Evolutionary conservation across 2,888 invertebrate species (phyloP), one percentile per base, ranked within the genome.

Genomic region (Pheosia gnoma): DNA sequence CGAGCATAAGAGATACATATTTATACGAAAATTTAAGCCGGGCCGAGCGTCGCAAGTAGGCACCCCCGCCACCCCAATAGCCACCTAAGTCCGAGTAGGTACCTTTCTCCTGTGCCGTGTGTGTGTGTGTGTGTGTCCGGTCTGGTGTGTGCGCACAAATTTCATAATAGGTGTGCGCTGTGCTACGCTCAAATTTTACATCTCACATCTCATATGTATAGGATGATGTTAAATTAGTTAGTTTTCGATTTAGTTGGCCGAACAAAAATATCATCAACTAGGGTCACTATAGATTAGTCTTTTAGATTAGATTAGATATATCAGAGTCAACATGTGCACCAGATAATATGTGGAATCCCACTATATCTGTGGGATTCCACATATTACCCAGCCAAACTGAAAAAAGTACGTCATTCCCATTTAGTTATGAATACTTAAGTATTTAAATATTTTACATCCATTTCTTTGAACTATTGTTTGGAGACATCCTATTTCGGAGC

Each of bases 151-250:
- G 90, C 85, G 88, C 83, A 84, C 85, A 86, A 88, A 89, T 90
- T 89, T 90, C 90, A 91, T 91, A 91, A 90, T 91, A 92, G 91
- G 89, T 91, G 90, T 87, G 84, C 87, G 87, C 78, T 86, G 84
- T 86, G 83, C 87, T 89, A 86, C 83, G 87, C 85, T 90, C 91
- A 90, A 92, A 93, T 93, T 93, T 93, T 91, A 93, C 92, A 91
- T 91, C 89, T 90, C 90, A 86, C 90, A 89, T 90, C 87, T 88
- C 83, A 72, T 66, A 63, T 71, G 65, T 88, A 93, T 80, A 89
- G 90, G 83, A 8, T 87, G 91, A 25, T 13, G 51, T 51, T 51
- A 8, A 9, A 25, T 51, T 3, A 7, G 9, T 25, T 51, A 51
- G 25, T 47, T 47, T 47, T 47, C 9, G 47, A 41, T 41, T 9